These are phyloP conservation scores for Dynastes hyllus DNA, from an alignment of 2,888 invertebrate species.

Conservation along the genomic window DNA sequence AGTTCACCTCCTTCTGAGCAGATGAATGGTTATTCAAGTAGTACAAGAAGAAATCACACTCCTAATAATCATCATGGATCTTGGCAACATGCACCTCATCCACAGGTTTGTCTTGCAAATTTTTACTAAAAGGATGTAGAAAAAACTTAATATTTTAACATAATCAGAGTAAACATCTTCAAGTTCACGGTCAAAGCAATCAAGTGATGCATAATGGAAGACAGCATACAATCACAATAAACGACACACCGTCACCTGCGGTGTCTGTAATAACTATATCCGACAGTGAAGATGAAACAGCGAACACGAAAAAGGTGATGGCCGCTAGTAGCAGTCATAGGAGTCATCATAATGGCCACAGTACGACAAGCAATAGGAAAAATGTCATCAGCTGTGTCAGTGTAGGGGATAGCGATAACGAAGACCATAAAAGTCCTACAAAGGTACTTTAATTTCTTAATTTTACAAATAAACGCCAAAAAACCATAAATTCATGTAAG, in stretches of 20 bases:
- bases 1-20: constrained; percentile 87
- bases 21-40: constrained; percentile 60
- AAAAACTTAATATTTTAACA: not conserved
- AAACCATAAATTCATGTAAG: no score
- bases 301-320: constrained; percentile 68
- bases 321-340: constrained; percentile 53
- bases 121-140: no score
- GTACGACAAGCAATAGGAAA: constrained; percentile 71
- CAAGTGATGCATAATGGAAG: constrained; percentile 70
- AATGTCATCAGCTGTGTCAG: constrained; percentile 87
- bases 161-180: constrained; percentile 54
- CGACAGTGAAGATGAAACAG: constrained; percentile 91
- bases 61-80: constrained; percentile 63
- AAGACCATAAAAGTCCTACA: constrained; percentile 76
- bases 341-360: constrained; percentile 69
- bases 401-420: constrained; percentile 83
- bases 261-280: constrained; percentile 96
- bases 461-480: not conserved
- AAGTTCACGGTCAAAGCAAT: constrained; percentile 64
- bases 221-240: constrained; percentile 94
- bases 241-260: constrained; percentile 95
- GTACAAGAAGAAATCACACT: constrained; percentile 66
- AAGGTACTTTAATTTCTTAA: constrained; percentile 64
- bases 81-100: constrained; percentile 70
- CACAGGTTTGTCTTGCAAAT: constrained; percentile 61